Percentiles rank a stretch among this genome's conserved stretches.
phyloP scores from a whole-genome alignment of 2,888 invertebrate genomes.

The Rhogogaster chlorosoma region DNA sequence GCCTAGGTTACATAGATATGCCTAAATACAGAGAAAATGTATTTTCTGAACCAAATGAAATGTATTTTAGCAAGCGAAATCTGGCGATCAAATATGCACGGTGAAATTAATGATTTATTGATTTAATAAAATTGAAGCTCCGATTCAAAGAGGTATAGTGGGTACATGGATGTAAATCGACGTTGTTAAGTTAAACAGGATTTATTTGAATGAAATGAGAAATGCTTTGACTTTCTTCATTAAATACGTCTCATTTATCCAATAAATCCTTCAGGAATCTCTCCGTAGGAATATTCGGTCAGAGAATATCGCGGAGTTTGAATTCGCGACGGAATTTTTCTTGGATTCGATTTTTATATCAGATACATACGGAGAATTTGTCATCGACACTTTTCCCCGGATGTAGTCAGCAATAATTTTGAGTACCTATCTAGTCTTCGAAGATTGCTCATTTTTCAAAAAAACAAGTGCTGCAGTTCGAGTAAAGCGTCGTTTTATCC shows the following conservation, averaged over 20 bases:
- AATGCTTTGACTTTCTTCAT: neutral
- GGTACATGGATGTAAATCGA: neutral
- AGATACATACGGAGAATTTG: neutral
- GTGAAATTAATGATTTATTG: neutral
- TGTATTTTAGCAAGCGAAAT: neutral
- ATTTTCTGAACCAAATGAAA: neutral
- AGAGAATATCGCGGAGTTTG: neutral
- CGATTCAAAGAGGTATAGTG: neutral
- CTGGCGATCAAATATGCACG: neutral
- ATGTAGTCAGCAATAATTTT: neutral
- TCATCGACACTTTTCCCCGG: neutral
- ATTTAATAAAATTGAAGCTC: neutral
- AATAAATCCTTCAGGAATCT: neutral
- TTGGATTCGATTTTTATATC: neutral
- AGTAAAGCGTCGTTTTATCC: neutral
- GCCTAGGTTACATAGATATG: neutral
- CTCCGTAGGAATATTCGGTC: neutral
- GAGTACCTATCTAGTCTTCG: neutral
- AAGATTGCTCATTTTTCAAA: neutral
- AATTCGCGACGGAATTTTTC: neutral
- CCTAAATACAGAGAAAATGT: neutral
- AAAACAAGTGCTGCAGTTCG: neutral
- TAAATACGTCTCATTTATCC: neutral
- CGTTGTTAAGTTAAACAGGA: neutral
- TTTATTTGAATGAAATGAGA: neutral